Percentiles rank a stretch among this genome's conserved stretches.
These are phyloP conservation scores for Cladopsammia gracilis DNA, from an alignment of 64 coral and sea anemone genomes.

Conservation along the genomic window DNA sequence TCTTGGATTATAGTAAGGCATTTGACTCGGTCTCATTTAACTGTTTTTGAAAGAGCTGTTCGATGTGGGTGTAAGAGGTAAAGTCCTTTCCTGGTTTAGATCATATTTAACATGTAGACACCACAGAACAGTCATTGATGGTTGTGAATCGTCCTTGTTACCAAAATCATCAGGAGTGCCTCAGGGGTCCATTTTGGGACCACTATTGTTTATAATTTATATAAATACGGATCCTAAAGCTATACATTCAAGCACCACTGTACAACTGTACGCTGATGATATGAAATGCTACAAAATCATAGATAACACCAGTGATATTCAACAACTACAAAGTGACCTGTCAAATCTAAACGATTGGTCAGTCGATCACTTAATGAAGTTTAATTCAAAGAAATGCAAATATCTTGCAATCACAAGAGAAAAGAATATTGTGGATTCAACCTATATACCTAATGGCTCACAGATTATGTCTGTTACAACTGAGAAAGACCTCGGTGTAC, in stretches of 20 bases:
- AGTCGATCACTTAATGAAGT: conserved; percentile 57
- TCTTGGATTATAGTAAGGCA: neutral
- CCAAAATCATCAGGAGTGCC: conserved; percentile 17
- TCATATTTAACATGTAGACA: conserved; percentile 43
- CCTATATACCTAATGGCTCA: conserved; percentile 32
- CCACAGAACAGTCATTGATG: conserved; percentile 18
- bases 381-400: conserved; percentile 63
- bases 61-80: neutral
- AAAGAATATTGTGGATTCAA: conserved; percentile 54
- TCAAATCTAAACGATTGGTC: conserved; percentile 58
- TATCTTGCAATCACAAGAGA: conserved; percentile 55
- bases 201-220: conserved; percentile 2
- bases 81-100: conserved; percentile 33
- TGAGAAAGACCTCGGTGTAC: conserved; percentile 61
- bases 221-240: conserved; percentile 3
- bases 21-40: conserved; percentile 28
- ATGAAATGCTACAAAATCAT: no score
- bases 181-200: conserved; percentile 13
- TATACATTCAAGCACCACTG: conserved; percentile 7
- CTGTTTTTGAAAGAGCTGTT: neutral
- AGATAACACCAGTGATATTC: no score
- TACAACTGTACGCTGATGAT: conserved; percentile 22
- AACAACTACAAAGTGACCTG: no score
- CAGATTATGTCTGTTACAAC: conserved; percentile 54
- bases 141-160: conserved; percentile 20